Evolutionary conservation across 2,888 invertebrate species (phyloP).

Genomic region (Apoda limacodes): DNA sequence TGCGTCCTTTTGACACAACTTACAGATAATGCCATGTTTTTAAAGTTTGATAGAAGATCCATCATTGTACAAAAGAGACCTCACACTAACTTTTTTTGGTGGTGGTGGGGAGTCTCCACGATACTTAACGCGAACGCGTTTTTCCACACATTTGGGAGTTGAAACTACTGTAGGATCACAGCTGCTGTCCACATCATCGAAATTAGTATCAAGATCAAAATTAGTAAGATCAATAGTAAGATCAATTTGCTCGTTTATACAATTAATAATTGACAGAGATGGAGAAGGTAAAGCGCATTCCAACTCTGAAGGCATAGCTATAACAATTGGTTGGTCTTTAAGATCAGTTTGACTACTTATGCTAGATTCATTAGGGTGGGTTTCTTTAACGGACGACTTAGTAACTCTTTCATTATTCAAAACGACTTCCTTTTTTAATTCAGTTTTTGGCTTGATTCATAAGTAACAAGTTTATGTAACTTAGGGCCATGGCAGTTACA

Average conservation of each 20-base stretch:
- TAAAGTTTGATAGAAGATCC: slow-evolving; percentile 2
- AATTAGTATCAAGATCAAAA: slow-evolving; percentile 6
- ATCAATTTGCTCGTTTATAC: slow-evolving; percentile 1
- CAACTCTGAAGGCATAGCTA: slow-evolving; percentile 7
- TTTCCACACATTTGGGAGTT: slow-evolving; percentile 3
- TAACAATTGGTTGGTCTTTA: slow-evolving; percentile 7
- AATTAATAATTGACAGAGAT: slow-evolving; percentile 2
- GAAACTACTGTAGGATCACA: slow-evolving; percentile 4
- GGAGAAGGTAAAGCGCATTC: slow-evolving; percentile 8
- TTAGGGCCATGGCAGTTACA: slow-evolving; percentile 4
- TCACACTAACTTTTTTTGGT: slow-evolving; percentile 4
- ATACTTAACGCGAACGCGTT: slow-evolving; percentile 4
- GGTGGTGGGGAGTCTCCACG: slow-evolving; percentile 6
- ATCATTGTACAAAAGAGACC: slow-evolving; percentile 5
- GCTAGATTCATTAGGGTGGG: slow-evolving; percentile 6
- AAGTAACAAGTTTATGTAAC: too few relatives aligned
- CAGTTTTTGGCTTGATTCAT: too few relatives aligned
- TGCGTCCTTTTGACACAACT: slow-evolving; percentile 5
- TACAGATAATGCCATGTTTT: slow-evolving; percentile 2
- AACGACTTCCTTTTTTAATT: too few relatives aligned
- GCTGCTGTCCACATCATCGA: slow-evolving; percentile 1
- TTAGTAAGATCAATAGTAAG: slow-evolving; percentile 3
- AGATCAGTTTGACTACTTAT: slow-evolving; percentile 2
- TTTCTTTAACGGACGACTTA: too few relatives aligned
- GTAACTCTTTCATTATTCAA: too few relatives aligned